phyloP scores from a whole-genome alignment of 2,888 invertebrate genomes.

The Prenolepis imparis region DNA sequence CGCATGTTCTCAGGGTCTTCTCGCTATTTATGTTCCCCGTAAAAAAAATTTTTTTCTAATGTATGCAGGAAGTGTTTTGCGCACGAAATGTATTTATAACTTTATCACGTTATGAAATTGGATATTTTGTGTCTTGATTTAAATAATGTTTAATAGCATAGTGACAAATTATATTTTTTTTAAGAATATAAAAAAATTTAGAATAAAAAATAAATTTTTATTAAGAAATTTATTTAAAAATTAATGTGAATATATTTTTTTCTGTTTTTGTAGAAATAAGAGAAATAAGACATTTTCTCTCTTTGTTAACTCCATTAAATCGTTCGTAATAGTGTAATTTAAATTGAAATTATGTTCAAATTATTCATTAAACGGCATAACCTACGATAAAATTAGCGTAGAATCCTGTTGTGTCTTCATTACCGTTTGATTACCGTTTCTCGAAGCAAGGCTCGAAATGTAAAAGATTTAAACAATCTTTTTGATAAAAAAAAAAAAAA shows the following conservation, averaged over 20 bases:
- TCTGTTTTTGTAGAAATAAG: background rate
- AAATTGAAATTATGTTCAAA: background rate
- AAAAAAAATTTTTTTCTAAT: background rate
- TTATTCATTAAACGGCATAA: background rate
- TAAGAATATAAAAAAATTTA: background rate
- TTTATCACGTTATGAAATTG: background rate
- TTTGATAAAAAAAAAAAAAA: background rate
- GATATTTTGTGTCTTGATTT: background rate
- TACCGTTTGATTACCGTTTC: conserved; percentile 5
- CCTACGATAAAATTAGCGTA: background rate
- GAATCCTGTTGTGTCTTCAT: background rate
- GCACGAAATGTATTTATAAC: background rate
- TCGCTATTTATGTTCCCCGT: background rate
- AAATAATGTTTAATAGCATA: background rate
- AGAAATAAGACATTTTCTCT: background rate
- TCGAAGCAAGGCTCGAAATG: background rate
- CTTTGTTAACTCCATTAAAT: background rate
- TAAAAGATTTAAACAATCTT: background rate
- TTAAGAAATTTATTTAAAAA: background rate
- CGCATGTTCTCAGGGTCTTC: background rate
- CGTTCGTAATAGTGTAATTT: background rate
- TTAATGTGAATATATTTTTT: background rate
- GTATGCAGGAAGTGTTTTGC: background rate
- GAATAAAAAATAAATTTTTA: background rate
- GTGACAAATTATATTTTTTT: background rate